A percentile compares a stretch with the other conserved stretches of the same genome.
phyloP scores from a whole-genome alignment of 2,113 vertebrate species.

The Promerops cafer region DNA sequence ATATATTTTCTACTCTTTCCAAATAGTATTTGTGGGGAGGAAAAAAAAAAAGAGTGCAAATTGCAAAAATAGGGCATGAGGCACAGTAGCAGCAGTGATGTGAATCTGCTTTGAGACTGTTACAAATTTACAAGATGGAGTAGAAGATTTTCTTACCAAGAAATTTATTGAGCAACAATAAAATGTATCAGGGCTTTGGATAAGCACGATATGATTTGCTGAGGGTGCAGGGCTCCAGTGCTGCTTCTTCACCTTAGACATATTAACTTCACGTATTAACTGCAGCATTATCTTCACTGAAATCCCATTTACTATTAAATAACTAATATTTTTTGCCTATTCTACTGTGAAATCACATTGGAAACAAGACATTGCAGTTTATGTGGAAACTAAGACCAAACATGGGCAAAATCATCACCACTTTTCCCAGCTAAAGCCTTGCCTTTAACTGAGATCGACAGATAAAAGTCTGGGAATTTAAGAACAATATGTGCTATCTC shows the following conservation, averaged over 20 bases:
- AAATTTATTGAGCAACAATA: background rate
- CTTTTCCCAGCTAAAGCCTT: background rate
- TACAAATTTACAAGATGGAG: background rate
- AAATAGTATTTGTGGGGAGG: background rate
- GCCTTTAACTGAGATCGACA: background rate
- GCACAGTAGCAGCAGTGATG: background rate
- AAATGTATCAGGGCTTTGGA: background rate
- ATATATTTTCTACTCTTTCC: background rate
- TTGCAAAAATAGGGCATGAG: background rate
- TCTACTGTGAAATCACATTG: background rate
- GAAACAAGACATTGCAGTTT: background rate
- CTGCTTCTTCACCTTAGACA: background rate
- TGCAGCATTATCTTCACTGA: background rate
- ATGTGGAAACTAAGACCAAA: background rate
- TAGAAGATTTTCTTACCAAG: background rate
- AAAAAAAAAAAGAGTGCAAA: background rate
- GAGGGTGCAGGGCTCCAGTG: background rate
- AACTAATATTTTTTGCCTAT: background rate
- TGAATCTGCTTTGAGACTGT: background rate
- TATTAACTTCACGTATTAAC: accelerated
- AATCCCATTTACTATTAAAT: background rate
- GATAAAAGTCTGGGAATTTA: background rate
- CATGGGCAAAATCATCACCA: background rate
- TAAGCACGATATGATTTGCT: background rate
- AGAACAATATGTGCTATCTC: background rate